Conservation (phyloP, 2,888 invertebrate genomes). For the Tenthredo mesomela region DNA sequence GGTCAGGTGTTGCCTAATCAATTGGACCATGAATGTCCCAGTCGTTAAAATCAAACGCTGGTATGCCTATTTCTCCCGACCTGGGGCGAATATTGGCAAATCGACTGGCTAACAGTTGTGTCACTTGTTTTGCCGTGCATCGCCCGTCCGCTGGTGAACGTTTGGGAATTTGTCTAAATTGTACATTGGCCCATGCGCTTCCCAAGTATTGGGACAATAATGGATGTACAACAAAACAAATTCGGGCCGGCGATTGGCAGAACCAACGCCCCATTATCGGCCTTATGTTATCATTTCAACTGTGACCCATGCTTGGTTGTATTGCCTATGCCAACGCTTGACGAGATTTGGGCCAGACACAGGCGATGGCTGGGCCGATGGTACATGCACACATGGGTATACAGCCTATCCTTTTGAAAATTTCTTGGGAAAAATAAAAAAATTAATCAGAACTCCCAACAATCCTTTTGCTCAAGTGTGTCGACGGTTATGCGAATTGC, state of each 20-base stretch:
- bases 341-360: background rate
- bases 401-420: too few species aligned
- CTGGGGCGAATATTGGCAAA: slow-evolving; percentile 10
- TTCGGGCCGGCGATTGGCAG: background rate
- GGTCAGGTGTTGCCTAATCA: background rate
- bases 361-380: background rate
- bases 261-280: background rate
- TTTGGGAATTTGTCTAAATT: background rate
- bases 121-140: background rate
- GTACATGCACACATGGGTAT: slow-evolving; percentile 3
- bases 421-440: too few species aligned
- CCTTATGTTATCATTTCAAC: slow-evolving; percentile 13
- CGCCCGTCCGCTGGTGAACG: background rate
- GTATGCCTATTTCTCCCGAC: background rate
- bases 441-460: too few species aligned
- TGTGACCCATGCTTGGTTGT: background rate
- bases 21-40: slow-evolving; percentile 3
- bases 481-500: too few species aligned
- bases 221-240: background rate
- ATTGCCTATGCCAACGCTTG: background rate
- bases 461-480: too few species aligned
- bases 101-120: background rate
- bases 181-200: background rate
- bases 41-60: background rate
- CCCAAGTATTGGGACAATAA: background rate